A percentile compares a stretch with the other conserved stretches of the same genome.
phyloP scores from a whole-genome alignment of 2,113 vertebrate species.

The Neopipo cinnamomea region DNA sequence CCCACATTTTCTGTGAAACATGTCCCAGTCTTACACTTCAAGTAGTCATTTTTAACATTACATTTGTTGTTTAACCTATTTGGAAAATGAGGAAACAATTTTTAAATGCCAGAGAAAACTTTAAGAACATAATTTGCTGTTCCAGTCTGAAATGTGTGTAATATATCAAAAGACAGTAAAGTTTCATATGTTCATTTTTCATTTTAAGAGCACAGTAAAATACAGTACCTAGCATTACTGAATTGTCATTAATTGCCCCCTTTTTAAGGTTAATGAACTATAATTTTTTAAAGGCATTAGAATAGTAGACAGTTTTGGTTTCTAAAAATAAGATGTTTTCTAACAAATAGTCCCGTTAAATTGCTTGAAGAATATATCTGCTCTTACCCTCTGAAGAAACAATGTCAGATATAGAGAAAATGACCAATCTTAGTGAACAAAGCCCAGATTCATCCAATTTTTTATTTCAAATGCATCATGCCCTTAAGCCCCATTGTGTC shows the following conservation, averaged over 20 bases:
- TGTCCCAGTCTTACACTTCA: not conserved
- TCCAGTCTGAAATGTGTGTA: slow-evolving; percentile 1
- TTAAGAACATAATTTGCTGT: slow-evolving; percentile 25
- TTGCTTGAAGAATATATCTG: not conserved
- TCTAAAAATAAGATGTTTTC: not conserved
- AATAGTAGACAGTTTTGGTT: not conserved
- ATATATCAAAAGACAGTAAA: slow-evolving; percentile 12
- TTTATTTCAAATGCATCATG: not conserved
- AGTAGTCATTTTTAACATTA: slow-evolving; percentile 32
- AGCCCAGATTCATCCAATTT: not conserved
- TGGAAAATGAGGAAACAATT: slow-evolving; percentile 1
- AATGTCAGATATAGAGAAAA: not conserved
- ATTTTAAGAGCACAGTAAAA: not conserved
- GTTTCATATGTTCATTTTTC: not conserved
- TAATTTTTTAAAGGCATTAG: not conserved
- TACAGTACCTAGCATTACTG: not conserved
- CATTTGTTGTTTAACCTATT: slow-evolving; percentile 22
- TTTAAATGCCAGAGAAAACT: slow-evolving; percentile 39
- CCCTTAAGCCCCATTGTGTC: not conserved
- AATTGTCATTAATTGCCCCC: not conserved
- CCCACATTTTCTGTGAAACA: slow-evolving; percentile 45
- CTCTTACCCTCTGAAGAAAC: not conserved
- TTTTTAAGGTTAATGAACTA: not conserved
- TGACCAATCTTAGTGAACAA: not conserved
- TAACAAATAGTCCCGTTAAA: not conserved